Evolutionary conservation across 2,888 invertebrate species (phyloP).

Genomic region (Melanotus villosus): DNA sequence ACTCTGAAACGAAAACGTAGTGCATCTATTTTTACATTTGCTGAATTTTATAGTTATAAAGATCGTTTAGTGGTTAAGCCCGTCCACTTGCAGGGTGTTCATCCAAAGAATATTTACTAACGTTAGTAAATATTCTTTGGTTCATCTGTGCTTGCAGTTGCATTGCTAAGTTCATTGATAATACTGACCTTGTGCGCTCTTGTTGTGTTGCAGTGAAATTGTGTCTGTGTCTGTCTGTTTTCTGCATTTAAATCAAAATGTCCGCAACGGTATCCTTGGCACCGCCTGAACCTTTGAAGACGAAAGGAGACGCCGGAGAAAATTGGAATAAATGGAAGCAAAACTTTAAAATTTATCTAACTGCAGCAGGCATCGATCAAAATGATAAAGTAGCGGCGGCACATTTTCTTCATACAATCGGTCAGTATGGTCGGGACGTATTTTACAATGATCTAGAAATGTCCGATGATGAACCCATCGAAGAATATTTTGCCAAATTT

Average conservation of each 20-base stretch:
- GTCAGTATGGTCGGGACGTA: constrained; percentile 29
- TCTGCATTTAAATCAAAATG: constrained; percentile 3
- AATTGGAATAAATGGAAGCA: constrained; percentile 33
- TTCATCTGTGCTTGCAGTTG: too few relatives aligned
- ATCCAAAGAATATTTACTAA: too few relatives aligned
- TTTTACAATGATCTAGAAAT: constrained; percentile 17
- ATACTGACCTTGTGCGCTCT: too few relatives aligned
- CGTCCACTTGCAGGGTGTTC: too few relatives aligned
- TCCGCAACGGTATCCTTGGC: neutral
- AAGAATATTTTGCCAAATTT: constrained; percentile 10
- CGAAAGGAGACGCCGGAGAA: constrained; percentile 27
- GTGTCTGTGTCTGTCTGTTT: too few relatives aligned
- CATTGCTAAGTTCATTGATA: too few relatives aligned
- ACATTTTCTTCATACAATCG: constrained; percentile 32
- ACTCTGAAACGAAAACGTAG: too few relatives aligned
- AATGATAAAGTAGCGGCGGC: constrained; percentile 2
- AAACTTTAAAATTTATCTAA: constrained; percentile 31
- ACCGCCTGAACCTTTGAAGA: constrained; percentile 14
- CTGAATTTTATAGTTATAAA: too few relatives aligned
- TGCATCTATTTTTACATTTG: too few relatives aligned
- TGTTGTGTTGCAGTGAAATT: too few relatives aligned
- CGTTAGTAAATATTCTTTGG: too few relatives aligned
- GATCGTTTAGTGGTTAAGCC: too few relatives aligned
- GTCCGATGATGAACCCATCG: neutral
- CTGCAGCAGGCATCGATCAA: constrained; percentile 12